Evolutionary conservation across 2,797 vertebrate genomes (phyloP).

Genomic region (Pterois miles): DNA sequence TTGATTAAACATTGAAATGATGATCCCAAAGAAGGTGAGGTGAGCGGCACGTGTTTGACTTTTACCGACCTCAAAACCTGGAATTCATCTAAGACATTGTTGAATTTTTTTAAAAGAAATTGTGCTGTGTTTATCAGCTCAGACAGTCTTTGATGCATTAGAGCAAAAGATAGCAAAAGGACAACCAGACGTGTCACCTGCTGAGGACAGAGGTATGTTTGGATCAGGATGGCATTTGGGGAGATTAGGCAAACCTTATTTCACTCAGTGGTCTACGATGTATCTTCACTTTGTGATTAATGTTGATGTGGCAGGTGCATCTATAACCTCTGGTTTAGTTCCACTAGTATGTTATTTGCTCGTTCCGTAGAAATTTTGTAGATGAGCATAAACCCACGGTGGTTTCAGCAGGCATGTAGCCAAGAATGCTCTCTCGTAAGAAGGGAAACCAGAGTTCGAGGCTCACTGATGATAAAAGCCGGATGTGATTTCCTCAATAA

Average conservation of each 20-base stretch:
- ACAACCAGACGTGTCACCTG: constrained; percentile 9
- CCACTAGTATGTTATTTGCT: neutral
- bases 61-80: constrained; percentile 10
- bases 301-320: constrained; percentile 5
- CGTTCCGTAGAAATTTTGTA: neutral
- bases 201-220: constrained; percentile 1
- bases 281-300: constrained; percentile 7
- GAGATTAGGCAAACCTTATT: constrained; percentile 14
- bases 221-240: neutral
- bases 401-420: neutral
- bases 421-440: neutral
- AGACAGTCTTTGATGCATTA: constrained; percentile 22
- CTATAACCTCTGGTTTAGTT: constrained; percentile 4
- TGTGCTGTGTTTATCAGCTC: neutral
- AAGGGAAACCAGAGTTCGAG: constrained; percentile 22
- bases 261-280: neutral
- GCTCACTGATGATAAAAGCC: constrained; percentile 16
- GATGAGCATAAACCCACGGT: neutral
- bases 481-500: constrained; percentile 32
- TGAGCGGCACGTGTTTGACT: neutral
- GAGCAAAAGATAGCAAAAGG: constrained; percentile 18
- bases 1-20: neutral
- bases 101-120: neutral
- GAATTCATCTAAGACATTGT: neutral
- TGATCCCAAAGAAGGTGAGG: neutral